Conservation (phyloP, 2,888 invertebrate genomes). For the Heliconius charithonia region DNA sequence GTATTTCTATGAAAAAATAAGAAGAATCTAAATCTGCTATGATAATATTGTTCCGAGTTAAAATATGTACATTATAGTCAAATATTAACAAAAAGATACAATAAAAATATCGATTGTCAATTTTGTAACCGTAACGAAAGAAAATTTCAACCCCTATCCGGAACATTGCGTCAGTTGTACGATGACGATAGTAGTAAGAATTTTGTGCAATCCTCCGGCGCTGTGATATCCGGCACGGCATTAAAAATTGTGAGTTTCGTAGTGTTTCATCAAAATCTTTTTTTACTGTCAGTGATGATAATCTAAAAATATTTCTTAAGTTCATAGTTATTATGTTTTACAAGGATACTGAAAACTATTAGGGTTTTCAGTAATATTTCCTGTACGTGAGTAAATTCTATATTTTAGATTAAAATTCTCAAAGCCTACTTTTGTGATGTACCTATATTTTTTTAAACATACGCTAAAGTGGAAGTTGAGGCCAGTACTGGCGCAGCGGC, state of each 20-base stretch:
- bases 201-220: slow-evolving; percentile 2
- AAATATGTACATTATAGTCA: background rate
- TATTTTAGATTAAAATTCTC: background rate
- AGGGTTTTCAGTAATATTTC: background rate
- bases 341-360: background rate
- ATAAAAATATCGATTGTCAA: background rate
- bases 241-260: background rate
- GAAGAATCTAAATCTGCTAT: background rate
- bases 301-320: background rate
- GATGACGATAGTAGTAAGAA: slow-evolving; percentile 25
- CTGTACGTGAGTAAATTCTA: background rate
- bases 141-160: slow-evolving; percentile 1
- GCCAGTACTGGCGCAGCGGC: too few species aligned
- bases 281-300: background rate
- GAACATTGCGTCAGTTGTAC: slow-evolving; percentile 24
- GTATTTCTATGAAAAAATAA: slow-evolving; percentile 17
- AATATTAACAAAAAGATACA: too few species aligned
- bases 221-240: background rate
- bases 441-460: slow-evolving; percentile 27
- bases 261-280: slow-evolving; percentile 3
- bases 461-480: background rate
- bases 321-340: background rate
- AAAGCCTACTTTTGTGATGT: background rate
- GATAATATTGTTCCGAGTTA: background rate
- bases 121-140: background rate